Base-by-base conservation (phyloP, 64 coral and sea anemone species). In the Montipora efflorescens region DNA sequence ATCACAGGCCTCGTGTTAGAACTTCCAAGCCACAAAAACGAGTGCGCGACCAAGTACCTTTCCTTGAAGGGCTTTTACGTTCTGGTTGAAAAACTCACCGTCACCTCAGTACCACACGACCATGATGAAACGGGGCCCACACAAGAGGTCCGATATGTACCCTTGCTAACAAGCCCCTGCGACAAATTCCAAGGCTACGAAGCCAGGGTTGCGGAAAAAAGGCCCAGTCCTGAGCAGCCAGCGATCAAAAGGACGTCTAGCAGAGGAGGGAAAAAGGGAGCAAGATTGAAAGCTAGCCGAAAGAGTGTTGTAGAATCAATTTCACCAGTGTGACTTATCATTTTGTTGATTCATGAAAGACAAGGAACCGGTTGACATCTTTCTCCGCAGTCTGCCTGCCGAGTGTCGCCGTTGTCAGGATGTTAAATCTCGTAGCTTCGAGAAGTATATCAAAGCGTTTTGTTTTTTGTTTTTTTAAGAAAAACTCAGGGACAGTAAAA, bases 1-100 rank as follows among this genome's bases (percentile, higher is more conserved):
- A 70, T 21, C 16, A 45, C 84, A 97, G 96, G 96, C 70, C 93
- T 97, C 12, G 96, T 97, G 25, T 87, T 97, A 15, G 96, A 97
- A n/a, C 90, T 97, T 8, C 79, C 59, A 47, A 74, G 76, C 51
- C 96, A 97, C 44, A 83, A 83, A 50, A 89, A 84, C 48, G 96
- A 97, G 18, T 67, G 88, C 16, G 96, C 96, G 1, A 88, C 83
- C 47, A 97, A 97, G 59, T 97, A 97, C 79, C 96, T 97, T 12
- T 88, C 93, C 23, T 59, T 70, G 16, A 87, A 89, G 91, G 88
- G 92, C 5, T 84, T 87, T 70, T 97, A 97, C 66, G 88, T 97
- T 80, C 90, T 97, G 71, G 96, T 97, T 28, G 96, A 97, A 67
- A 97, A 97, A 80, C 74, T 59, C 19, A 78, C 77, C 2, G 52